A percentile compares a stretch with the other conserved stretches of the same genome.
Evolutionary conservation across 2,113 vertebrate species (phyloP).

Genomic region (Proterorhinus semilunaris): DNA sequence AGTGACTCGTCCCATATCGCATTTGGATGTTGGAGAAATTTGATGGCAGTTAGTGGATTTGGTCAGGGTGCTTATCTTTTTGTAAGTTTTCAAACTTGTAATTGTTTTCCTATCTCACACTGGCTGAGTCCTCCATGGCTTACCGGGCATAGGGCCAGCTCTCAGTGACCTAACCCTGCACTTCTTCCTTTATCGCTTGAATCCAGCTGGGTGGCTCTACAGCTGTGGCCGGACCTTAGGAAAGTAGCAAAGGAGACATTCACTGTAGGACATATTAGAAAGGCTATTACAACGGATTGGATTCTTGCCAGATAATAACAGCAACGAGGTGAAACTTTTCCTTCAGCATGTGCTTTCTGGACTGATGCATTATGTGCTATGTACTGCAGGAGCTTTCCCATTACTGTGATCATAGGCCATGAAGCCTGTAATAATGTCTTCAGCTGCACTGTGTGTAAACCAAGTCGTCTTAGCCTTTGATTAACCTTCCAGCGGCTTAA

Average conservation of each 20-base stretch:
- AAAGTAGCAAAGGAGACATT: conserved; percentile 30
- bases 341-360: conserved; percentile 43
- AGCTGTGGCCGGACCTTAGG: conserved; percentile 25
- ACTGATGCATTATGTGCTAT: conserved; percentile 58
- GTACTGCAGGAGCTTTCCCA: conserved; percentile 48
- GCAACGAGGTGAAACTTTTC: conserved; percentile 53
- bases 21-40: neutral
- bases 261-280: conserved; percentile 43
- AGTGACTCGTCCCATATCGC: neutral
- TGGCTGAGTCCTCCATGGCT: conserved; percentile 23
- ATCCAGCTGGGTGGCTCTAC: conserved; percentile 37
- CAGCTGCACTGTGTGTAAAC: conserved; percentile 36
- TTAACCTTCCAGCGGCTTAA: conserved; percentile 44
- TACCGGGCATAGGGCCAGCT: conserved; percentile 32
- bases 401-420: conserved; percentile 64
- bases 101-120: conserved; percentile 50
- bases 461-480: conserved; percentile 38
- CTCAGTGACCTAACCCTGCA: conserved; percentile 25
- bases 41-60: conserved; percentile 23
- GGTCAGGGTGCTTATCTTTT: conserved; percentile 21
- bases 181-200: conserved; percentile 45
- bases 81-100: conserved; percentile 28
- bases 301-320: conserved; percentile 57
- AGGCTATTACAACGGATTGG: conserved; percentile 56
- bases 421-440: conserved; percentile 55